phyloP scores from a whole-genome alignment of 2,888 invertebrate species.

The Acrobasis suavella region DNA sequence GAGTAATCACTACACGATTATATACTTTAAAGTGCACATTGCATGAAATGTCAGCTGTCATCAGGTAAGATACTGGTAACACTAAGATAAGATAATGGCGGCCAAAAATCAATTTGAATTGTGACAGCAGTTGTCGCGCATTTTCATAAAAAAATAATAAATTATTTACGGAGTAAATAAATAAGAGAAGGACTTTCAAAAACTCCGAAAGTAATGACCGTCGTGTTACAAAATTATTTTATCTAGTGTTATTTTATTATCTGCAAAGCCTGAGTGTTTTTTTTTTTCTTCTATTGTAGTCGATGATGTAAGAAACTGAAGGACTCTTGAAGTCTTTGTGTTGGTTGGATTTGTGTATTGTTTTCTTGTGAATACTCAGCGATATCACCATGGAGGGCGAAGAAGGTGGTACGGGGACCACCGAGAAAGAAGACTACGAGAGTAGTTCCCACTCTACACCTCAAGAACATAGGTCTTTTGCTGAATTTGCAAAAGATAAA shows the following conservation, averaged over 20 bases:
- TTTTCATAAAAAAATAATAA: conserved; percentile 34
- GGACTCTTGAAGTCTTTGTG: conserved; percentile 49
- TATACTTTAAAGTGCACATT: no score
- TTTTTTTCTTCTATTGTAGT: conserved; percentile 54
- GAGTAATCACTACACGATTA: no score
- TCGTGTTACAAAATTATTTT: background rate
- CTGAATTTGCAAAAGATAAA: conserved; percentile 77
- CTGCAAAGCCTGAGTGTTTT: background rate
- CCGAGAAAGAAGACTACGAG: conserved; percentile 68
- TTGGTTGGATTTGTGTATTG: conserved; percentile 52
- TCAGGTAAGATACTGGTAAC: conserved; percentile 29
- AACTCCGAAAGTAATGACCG: background rate
- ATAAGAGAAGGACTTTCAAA: background rate
- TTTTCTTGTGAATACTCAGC: conserved; percentile 41
- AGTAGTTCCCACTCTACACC: conserved; percentile 74
- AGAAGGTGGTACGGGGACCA: conserved; percentile 54
- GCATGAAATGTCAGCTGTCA: background rate
- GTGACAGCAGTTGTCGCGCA: conserved; percentile 48
- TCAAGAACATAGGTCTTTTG: conserved; percentile 74
- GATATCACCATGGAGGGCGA: conserved; percentile 64
- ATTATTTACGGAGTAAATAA: conserved; percentile 5
- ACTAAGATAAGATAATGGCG: conserved; percentile 58
- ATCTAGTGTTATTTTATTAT: background rate
- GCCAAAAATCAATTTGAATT: conserved; percentile 79
- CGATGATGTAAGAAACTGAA: conserved; percentile 80